Percentiles rank a stretch among this genome's conserved stretches.
These are phyloP conservation scores for Hydrotaea diabolus DNA, from an alignment of 2,888 invertebrate genomes.

Conservation along the genomic window DNA sequence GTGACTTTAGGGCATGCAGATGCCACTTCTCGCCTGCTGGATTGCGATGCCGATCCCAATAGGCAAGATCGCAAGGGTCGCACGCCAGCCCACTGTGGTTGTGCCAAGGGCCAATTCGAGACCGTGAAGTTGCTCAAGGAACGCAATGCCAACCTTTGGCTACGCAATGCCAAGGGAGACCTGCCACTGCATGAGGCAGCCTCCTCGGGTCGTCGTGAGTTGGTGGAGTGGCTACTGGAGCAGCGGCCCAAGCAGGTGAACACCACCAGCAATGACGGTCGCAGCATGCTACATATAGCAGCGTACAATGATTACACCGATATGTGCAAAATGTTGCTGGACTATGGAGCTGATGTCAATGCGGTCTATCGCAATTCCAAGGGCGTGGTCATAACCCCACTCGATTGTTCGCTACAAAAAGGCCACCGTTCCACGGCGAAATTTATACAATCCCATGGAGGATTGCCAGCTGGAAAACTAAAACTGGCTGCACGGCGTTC, in stretches of 20 bases:
- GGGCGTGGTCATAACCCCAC: slow-evolving; percentile 92
- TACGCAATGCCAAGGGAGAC: slow-evolving; percentile 95
- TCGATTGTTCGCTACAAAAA: slow-evolving; percentile 93
- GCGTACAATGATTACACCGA: slow-evolving; percentile 96
- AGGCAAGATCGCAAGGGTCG: slow-evolving; percentile 95
- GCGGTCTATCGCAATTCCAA: slow-evolving; percentile 90
- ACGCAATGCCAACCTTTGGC: slow-evolving; percentile 94
- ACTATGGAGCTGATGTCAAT: slow-evolving; percentile 92
- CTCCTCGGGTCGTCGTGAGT: slow-evolving; percentile 92
- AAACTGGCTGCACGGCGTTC: slow-evolving; percentile 77
- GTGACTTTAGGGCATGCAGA: slow-evolving; percentile 97
- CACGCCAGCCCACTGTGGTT: slow-evolving; percentile 96
- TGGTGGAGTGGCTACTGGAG: slow-evolving; percentile 93
- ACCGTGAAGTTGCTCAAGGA: slow-evolving; percentile 88
- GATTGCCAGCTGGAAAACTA: slow-evolving; percentile 89
- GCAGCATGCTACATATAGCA: slow-evolving; percentile 96
- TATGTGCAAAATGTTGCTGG: slow-evolving; percentile 93
- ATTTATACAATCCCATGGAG: slow-evolving; percentile 94
- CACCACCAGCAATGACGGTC: slow-evolving; percentile 95
- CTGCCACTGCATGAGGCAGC: slow-evolving; percentile 98
- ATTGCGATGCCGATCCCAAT: slow-evolving; percentile 94
- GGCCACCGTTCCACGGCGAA: slow-evolving; percentile 95
- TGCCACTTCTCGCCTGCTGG: slow-evolving; percentile 93
- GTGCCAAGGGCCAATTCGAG: slow-evolving; percentile 96
- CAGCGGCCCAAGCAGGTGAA: slow-evolving; percentile 92